phyloP scores from a whole-genome alignment of 2,888 invertebrate genomes.

The Dugesia japonica region DNA sequence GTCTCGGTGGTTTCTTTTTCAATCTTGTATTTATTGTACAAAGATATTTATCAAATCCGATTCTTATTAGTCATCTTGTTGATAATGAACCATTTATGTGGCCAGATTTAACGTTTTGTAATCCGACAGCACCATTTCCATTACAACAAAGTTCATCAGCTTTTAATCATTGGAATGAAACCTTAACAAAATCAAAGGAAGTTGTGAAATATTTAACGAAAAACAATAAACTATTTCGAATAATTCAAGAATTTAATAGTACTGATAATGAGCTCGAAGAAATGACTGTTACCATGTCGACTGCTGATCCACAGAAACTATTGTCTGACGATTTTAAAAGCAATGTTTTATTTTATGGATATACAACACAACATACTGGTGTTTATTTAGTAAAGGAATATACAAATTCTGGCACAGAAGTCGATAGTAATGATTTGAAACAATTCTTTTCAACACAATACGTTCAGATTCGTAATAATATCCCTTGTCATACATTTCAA shows the following conservation, averaged over 20 bases:
- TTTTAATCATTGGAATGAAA: background rate
- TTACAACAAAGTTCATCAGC: background rate
- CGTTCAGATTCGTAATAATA: conserved; percentile 23
- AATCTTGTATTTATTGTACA: conserved; percentile 34
- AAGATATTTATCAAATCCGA: conserved; percentile 29
- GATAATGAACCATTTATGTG: conserved; percentile 33
- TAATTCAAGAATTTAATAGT: background rate
- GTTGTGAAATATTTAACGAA: background rate
- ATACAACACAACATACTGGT: conserved; percentile 8
- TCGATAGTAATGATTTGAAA: background rate
- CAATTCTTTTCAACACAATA: conserved; percentile 20
- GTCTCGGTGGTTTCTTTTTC: conserved; percentile 23
- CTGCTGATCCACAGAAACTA: background rate
- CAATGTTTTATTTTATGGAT: conserved; percentile 3
- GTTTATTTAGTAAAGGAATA: conserved; percentile 23
- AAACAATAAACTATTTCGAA: background rate
- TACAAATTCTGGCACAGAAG: background rate
- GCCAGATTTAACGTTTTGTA: conserved; percentile 35
- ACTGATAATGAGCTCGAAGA: background rate
- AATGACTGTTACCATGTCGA: background rate
- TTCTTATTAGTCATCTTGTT: conserved; percentile 29
- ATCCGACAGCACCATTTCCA: conserved; percentile 27
- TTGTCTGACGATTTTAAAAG: background rate
- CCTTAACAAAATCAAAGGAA: background rate
- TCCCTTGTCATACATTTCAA: conserved; percentile 30